Conservation (phyloP, 35 echinoderm and acorn worm species). For the Ophioderma brevispina region DNA sequence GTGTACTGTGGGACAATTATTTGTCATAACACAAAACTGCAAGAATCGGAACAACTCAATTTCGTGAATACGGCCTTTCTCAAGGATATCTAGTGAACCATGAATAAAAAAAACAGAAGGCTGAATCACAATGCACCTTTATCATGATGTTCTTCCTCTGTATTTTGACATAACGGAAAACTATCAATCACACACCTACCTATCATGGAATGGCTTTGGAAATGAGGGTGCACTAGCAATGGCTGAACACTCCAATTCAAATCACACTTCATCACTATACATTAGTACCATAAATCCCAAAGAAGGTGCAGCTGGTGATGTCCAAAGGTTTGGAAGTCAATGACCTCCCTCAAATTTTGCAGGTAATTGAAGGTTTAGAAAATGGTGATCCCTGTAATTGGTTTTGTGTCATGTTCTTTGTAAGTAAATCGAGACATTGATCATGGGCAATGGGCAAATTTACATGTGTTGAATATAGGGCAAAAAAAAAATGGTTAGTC, state of each 20-base stretch:
- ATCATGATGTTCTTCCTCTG: background rate
- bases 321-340: slow-evolving; percentile 97
- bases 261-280: slow-evolving; percentile 81
- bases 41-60: background rate
- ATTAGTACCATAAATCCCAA: slow-evolving; percentile 85
- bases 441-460: too few relatives aligned
- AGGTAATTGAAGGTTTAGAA: slow-evolving; percentile 68
- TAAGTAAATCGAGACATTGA: too few relatives aligned
- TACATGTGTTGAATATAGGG: too few relatives aligned
- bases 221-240: slow-evolving; percentile 97
- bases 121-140: background rate
- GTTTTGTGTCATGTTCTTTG: too few relatives aligned
- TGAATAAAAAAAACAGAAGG: background rate
- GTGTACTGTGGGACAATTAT: background rate
- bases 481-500: too few relatives aligned
- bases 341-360: slow-evolving; percentile 70
- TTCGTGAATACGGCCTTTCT: background rate
- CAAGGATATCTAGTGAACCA: background rate
- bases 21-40: background rate
- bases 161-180: slow-evolving; percentile 88
- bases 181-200: slow-evolving; percentile 74
- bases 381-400: too few relatives aligned
- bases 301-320: slow-evolving; percentile 83
- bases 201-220: slow-evolving; percentile 98
- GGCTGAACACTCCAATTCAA: slow-evolving; percentile 95